Evolutionary conservation across 1,140 invertebrate species (phyloP).

Genomic region (Temnothorax nylanderi): DNA sequence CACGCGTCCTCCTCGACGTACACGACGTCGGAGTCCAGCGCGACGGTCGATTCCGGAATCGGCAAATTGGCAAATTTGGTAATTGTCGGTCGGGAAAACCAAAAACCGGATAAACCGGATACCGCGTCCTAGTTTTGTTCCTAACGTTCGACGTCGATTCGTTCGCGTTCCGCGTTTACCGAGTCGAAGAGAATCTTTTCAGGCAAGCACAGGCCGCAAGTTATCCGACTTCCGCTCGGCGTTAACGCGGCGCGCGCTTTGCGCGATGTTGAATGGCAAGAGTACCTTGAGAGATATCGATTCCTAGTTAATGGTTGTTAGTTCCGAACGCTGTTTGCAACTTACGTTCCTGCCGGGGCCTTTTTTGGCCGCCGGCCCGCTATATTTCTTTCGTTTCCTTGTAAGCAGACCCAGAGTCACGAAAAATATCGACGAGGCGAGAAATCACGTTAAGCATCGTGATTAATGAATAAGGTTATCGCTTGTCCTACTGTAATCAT

Average conservation of each 20-base stretch:
- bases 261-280: conserved; percentile 30
- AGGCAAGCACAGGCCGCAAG: too few species aligned
- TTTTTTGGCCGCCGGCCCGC: neutral
- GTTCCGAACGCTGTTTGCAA: conserved; percentile 69
- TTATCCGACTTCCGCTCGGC: neutral
- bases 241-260: neutral
- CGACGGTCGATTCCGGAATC: neutral
- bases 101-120: neutral
- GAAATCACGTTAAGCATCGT: conserved; percentile 29
- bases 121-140: conserved; percentile 34
- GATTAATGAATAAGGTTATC: conserved; percentile 62
- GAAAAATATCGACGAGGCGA: neutral
- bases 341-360: conserved; percentile 67
- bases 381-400: conserved; percentile 60
- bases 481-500: conserved; percentile 74
- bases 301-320: conserved; percentile 74
- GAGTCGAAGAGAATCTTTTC: neutral
- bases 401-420: conserved; percentile 35
- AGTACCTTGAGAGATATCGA: conserved; percentile 70
- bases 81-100: neutral
- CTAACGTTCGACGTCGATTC: conserved; percentile 17
- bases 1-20: neutral
- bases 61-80: neutral
- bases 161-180: too few species aligned
- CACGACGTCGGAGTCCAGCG: neutral